Percentiles rank a stretch among this genome's conserved stretches.
These are phyloP conservation scores for Zingel zingel DNA, from an alignment of 2,113 vertebrate genomes.

Conservation along the genomic window DNA sequence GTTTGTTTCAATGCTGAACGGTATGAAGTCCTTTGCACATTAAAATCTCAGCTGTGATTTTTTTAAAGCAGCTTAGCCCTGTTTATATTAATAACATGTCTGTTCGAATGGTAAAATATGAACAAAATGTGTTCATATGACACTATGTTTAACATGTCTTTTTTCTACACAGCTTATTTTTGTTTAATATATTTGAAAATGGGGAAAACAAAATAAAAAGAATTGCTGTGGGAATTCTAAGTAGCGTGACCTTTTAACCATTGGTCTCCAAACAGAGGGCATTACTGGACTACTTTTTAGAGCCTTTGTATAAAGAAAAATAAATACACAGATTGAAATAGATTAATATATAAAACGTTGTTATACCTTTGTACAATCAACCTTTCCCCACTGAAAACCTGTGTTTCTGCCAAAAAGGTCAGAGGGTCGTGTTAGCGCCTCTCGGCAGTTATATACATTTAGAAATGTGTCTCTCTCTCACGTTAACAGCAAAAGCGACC, in stretches of 20 bases:
- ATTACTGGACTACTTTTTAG: background rate
- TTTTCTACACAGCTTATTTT: background rate
- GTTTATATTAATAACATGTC: conserved; percentile 4
- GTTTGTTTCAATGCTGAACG: conserved; percentile 32
- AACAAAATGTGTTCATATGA: background rate
- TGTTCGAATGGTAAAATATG: background rate
- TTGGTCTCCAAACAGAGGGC: background rate
- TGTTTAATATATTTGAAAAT: background rate
- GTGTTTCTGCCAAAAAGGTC: conserved; percentile 32
- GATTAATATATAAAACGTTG: background rate
- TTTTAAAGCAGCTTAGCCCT: background rate
- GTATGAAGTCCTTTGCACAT: conserved; percentile 1
- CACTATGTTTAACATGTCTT: background rate
- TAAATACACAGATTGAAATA: background rate
- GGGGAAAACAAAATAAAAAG: background rate
- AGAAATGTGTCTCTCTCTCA: conserved; percentile 63
- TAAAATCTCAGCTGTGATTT: background rate
- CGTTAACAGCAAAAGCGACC: conserved; percentile 58
- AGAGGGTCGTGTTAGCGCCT: background rate
- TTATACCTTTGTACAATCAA: background rate
- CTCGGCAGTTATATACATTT: conserved; percentile 52
- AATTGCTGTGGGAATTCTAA: background rate
- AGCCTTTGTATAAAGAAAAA: background rate
- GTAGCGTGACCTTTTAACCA: background rate
- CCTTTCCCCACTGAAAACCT: conserved; percentile 34